Evolutionary conservation across 2,113 vertebrate genomes (phyloP), one percentile per base, ranked within the genome.

Genomic region (Triplophysa tibetana): DNA sequence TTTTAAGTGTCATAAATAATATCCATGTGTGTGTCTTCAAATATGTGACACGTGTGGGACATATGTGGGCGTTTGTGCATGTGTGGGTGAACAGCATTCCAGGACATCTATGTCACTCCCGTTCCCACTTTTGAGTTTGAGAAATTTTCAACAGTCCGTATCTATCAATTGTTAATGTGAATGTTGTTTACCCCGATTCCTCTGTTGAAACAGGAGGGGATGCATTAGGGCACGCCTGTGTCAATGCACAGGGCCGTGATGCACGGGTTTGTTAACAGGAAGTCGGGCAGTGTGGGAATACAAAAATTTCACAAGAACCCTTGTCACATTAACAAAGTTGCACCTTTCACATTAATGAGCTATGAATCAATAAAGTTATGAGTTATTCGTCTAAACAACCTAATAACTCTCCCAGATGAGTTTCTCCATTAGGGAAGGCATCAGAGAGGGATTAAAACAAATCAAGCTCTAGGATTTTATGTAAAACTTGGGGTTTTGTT

Each of bases 31-130:
- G 17, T 54, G 26, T 63, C 38, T 63, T 67, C 41, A 76, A 11
- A 63, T 52, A 62, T 58, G 24, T 41, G 43, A 78, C 86, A 83
- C 81, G 87, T 89, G 89, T 90, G 88, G 88, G 90, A 88, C 84
- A 84, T 85, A 86, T 88, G 88, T 87, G 83, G 87, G 90, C 82
- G 89, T 88, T 77, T 79, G 68, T 80, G 19, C 75, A 74, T 83
- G 62, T 69, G 85, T 87, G 91, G 86, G 85, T 87, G 89, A 91
- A 70, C 88, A 85, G 86, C 92, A 92, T 94, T 94, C 92, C 90
- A 85, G 88, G 90, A 86, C 85, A 88, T 89, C 89, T 89, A 90
- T 90, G 90, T 93, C 90, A 93, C 79, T 75, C 82, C 54, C 64
- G 73, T 86, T 85, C 81, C 87, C 86, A 81, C 87, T 88, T 89